Evolutionary conservation across 2,113 vertebrate genomes (phyloP).

Genomic region (Grammomys dolichurus): DNA sequence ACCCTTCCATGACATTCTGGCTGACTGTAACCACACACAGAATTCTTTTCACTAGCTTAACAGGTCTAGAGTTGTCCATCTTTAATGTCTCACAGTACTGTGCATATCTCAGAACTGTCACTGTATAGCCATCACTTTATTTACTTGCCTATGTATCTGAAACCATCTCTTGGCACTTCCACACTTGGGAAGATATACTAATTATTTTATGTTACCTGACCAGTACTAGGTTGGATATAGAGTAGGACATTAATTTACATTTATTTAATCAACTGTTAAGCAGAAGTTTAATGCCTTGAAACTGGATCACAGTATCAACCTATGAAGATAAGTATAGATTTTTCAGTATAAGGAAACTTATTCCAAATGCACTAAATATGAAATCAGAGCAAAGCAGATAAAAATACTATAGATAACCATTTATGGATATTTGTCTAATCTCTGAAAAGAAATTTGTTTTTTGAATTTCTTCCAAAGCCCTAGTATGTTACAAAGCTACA

Average conservation of each 20-base stretch:
- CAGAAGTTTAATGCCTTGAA: conserved; percentile 23
- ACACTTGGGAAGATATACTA: background rate
- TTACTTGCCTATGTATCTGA: background rate
- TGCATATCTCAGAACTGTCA: background rate
- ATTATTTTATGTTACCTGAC: background rate
- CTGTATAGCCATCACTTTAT: background rate
- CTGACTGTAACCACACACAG: too few relatives aligned
- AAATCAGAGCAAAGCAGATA: background rate
- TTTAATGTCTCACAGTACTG: background rate
- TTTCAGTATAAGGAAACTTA: background rate
- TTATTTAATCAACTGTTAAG: conserved; percentile 13
- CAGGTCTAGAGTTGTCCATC: background rate
- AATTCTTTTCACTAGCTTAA: background rate
- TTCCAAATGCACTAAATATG: background rate
- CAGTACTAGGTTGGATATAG: background rate
- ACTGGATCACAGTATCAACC: background rate
- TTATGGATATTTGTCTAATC: background rate
- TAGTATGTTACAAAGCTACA: background rate
- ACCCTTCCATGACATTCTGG: background rate
- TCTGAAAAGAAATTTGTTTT: conserved; percentile 3
- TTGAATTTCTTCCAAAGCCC: background rate
- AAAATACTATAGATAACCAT: background rate
- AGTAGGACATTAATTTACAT: background rate
- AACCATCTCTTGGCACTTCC: background rate
- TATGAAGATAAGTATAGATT: background rate